Evolutionary conservation across 2,797 vertebrate genomes (phyloP).

Genomic region (Lutjanus argentimaculatus): DNA sequence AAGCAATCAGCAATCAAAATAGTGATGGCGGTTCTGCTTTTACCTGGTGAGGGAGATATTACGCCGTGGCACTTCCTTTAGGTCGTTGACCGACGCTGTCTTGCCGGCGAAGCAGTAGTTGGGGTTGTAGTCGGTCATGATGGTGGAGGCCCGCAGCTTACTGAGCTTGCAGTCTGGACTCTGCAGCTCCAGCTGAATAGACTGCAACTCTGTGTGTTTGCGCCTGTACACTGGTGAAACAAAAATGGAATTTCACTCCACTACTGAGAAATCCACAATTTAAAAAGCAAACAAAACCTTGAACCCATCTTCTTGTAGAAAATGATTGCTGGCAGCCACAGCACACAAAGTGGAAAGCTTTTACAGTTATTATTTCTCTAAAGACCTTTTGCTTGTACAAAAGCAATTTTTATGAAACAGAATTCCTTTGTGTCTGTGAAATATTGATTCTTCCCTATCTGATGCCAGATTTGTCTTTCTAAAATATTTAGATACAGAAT

Average conservation of each 20-base stretch:
- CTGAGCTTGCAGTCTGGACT: constrained; percentile 99
- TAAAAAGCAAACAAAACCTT: constrained; percentile 37
- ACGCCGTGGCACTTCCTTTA: constrained; percentile 96
- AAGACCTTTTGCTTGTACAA: constrained; percentile 35
- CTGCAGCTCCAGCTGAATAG: constrained; percentile 98
- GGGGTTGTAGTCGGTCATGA: constrained; percentile 99
- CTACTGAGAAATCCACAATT: constrained; percentile 38
- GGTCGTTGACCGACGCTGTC: constrained; percentile 96
- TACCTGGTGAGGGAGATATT: constrained; percentile 97
- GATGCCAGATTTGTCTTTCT: constrained; percentile 22
- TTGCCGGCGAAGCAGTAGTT: constrained; percentile 99
- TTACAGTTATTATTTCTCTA: constrained; percentile 42
- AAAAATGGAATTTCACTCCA: constrained; percentile 32
- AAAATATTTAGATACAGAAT: constrained; percentile 7
- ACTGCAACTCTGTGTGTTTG: constrained; percentile 98
- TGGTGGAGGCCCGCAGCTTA: constrained; percentile 97
- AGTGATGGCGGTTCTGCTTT: constrained; percentile 16
- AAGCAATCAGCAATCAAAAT: too few relatives aligned
- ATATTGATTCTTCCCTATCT: constrained; percentile 34
- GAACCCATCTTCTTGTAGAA: constrained; percentile 37
- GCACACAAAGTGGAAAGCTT: constrained; percentile 37
- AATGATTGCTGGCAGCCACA: constrained; percentile 46
- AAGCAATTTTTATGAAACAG: constrained; percentile 26
- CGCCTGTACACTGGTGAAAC: constrained; percentile 92
- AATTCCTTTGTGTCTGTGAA: constrained; percentile 41